Percentiles rank a stretch among this genome's conserved stretches.
Evolutionary conservation across 2,797 vertebrate genomes (phyloP).

Genomic region (Melanotaenia pygmaea): DNA sequence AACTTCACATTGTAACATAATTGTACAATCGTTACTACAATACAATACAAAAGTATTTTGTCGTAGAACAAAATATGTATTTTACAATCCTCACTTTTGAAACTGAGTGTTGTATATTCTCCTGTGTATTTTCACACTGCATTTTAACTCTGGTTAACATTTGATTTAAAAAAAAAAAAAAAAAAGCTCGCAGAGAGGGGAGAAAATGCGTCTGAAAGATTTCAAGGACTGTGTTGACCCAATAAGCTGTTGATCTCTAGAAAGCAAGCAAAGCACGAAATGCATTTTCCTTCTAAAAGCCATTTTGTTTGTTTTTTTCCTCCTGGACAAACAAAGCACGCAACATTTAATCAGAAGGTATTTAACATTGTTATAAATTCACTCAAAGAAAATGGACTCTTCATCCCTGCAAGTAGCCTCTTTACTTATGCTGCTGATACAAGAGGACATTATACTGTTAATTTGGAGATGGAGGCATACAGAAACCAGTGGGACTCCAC

Average conservation of each 20-base stretch:
- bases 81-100: too few relatives aligned
- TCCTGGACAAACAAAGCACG: not conserved
- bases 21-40: too few relatives aligned
- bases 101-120: too few relatives aligned
- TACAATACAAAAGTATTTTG: too few relatives aligned
- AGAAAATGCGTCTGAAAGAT: not conserved
- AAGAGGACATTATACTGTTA: constrained; percentile 36
- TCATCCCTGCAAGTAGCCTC: not conserved
- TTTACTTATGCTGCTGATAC: constrained; percentile 20
- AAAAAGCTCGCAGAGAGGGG: too few relatives aligned
- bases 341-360: constrained; percentile 6
- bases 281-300: constrained; percentile 21
- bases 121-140: not conserved
- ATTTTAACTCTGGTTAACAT: constrained; percentile 1
- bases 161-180: too few relatives aligned
- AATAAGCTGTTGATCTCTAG: constrained; percentile 47
- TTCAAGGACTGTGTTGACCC: constrained; percentile 10
- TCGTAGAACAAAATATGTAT: too few relatives aligned
- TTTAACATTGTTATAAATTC: not conserved
- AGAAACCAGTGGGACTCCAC: constrained; percentile 67
- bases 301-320: constrained; percentile 14
- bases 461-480: constrained; percentile 44
- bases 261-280: constrained; percentile 28
- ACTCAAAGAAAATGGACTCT: constrained; percentile 7
- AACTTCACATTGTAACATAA: not conserved